Percentiles rank a stretch among this genome's conserved stretches.
These are phyloP conservation scores for Zophobas morio DNA, from an alignment of 1,140 invertebrate species.

Conservation along the genomic window DNA sequence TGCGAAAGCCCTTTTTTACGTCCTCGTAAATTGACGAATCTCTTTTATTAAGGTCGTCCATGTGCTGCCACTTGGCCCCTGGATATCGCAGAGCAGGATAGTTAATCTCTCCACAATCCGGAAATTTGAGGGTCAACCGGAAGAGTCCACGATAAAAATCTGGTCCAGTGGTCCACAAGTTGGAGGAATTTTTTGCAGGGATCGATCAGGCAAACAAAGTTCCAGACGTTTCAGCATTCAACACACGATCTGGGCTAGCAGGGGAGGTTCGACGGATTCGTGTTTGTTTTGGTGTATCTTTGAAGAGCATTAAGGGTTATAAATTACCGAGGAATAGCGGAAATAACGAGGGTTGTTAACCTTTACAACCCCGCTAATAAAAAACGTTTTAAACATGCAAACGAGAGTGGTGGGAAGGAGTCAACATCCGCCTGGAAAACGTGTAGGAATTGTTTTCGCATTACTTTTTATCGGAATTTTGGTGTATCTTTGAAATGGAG, in stretches of 20 bases:
- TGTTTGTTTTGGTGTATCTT: background rate
- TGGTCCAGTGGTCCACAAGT: too few relatives aligned
- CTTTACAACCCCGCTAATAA: background rate
- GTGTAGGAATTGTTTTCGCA: background rate
- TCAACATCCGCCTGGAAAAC: background rate
- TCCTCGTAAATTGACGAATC: conserved; percentile 27
- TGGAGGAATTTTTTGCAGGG: too few relatives aligned
- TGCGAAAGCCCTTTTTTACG: too few relatives aligned
- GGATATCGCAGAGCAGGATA: conserved; percentile 14
- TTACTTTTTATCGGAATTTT: too few relatives aligned
- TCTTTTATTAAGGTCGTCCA: conserved; percentile 30
- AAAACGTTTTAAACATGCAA: background rate
- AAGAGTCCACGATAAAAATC: background rate
- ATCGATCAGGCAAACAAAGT: too few relatives aligned
- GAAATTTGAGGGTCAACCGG: conserved; percentile 25
- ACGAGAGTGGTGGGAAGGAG: background rate
- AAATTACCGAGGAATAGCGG: background rate
- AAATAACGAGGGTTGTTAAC: conserved; percentile 1
- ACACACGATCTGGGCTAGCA: too few relatives aligned
- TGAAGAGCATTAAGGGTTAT: background rate
- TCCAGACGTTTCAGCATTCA: too few relatives aligned
- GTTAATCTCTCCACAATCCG: conserved; percentile 21
- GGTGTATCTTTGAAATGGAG: too few relatives aligned
- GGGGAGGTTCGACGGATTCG: too few relatives aligned
- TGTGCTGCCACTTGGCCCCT: conserved; percentile 19